Base-by-base conservation (phyloP, 1,140 invertebrate genomes). In the Mylabris phalerata region DNA sequence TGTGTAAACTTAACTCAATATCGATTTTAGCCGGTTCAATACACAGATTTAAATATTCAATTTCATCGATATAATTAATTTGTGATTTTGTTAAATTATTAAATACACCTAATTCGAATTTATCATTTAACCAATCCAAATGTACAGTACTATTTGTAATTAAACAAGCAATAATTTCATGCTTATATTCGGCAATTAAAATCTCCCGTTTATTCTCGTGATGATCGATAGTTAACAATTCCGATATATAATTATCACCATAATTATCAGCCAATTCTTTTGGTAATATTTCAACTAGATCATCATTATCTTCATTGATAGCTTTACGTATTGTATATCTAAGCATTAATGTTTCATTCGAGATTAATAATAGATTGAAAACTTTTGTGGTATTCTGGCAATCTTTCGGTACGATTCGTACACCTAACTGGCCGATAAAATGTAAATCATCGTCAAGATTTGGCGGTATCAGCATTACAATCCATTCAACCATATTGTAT, bases 221-320 rank as follows among this genome's bases (percentile, higher is more conserved):
- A 19, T 19, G 19, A 19, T 74, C 62, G 9, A 67, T 66, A 0
- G 82, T 80, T 63, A 86, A 79, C 13, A 88, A 73, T 71, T 89
- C 86, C 55, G 85, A 84, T 26, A 88, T 73, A 68, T 86, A 88
- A 73, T 80, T 88, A 9, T 87, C 81, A 0, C 86, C 86, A 71
- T 88, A 88, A 1, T 81, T 71, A 42, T 81, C 73, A 11, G 75
- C 77, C 26, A 86, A 64, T 26, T 76, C 73, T 4, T 71, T 64
- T 0, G 77, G 74, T 48, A 85, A 79, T 82, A 59, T 88, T 80
- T 81, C 80, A 10, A 85, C 77, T 48, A 88, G 72, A 61, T 88
- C 85, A 71, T 88, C 86, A 69, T 87, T 85, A 62, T 88, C 87
- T 72, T 87, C 84, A 62, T 87, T 85, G 72, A 83, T 80, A 7